Base-by-base conservation (phyloP, 2,113 vertebrate species). In the Ursus arctos region DNA sequence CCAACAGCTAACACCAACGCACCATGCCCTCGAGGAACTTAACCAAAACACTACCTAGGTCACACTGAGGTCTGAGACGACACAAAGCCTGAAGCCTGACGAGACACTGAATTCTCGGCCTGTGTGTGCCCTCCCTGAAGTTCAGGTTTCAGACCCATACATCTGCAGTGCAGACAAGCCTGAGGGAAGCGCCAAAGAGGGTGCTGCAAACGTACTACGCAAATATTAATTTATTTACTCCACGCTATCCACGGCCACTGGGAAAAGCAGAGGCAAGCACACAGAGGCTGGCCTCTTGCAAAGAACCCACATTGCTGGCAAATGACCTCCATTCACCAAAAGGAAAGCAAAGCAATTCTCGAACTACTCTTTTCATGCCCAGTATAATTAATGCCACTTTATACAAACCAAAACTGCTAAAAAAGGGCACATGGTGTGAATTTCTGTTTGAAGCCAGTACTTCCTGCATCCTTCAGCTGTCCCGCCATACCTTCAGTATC, bases 391-490 rank as follows among this genome's bases (percentile, higher is more conserved):
- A 96, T 83, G 51, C 65, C 22, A 33, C 67, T 94, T 91, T 82
- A 87, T 1, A 12, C 26, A 80, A 36, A 82, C 33, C 93, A 94
- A 94, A 49, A 94, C 65, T 74, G 49, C 72, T 85, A 31, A 53
- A 95, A 36, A 51, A 72, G 22, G 22, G 67, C 71, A 63, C 65
- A 28, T 11, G 26, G 51, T 43, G 22, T 76, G 59, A 51, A 76
- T 88, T 76, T 65, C 28, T 79, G 83, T 89, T 79, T 96, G 79
- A n/a, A 0, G 0, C 53, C 0, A 0, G 47, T 18, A 71, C 43
- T 95, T 96, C 85, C 72, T 94, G 24, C 81, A 47, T 93, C 36
- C 76, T 0, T 26, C 72, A 94, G 31, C 18, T 82, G 55, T 92
- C 15, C 49, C n/a, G 74, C 10, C 0, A 0, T 83, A 92, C 80